Evolutionary conservation across 2,888 invertebrate genomes (phyloP).

Genomic region (Antitype chi): DNA sequence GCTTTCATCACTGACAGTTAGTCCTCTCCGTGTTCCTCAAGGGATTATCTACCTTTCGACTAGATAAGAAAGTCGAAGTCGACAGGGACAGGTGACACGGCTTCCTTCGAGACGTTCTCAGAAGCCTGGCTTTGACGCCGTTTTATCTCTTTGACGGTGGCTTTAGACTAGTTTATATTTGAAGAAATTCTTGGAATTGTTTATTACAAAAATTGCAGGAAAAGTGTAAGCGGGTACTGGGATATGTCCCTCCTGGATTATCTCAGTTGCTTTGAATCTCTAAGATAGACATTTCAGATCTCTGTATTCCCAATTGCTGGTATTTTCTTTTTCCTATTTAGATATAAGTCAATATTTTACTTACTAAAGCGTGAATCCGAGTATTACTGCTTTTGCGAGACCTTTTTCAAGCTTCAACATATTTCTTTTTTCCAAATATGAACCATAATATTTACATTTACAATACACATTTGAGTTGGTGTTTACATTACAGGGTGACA

Average conservation of each 20-base stretch:
- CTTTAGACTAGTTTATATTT: constrained; percentile 9
- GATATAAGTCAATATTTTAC: not conserved
- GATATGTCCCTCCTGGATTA: not conserved
- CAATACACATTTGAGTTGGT: too few species aligned
- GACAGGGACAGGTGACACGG: constrained; percentile 47
- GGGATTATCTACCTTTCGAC: constrained; percentile 46
- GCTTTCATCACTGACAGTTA: constrained; percentile 26
- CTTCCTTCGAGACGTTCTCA: constrained; percentile 16
- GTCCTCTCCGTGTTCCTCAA: constrained; percentile 29
- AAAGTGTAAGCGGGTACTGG: not conserved
- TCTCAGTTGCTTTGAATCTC: not conserved
- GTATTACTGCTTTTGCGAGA: not conserved
- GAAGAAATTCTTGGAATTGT: constrained; percentile 5
- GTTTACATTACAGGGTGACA: too few species aligned
- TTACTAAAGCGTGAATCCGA: not conserved
- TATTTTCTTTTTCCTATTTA: not conserved
- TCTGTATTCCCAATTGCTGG: not conserved
- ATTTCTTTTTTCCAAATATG: not conserved
- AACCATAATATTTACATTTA: too few species aligned
- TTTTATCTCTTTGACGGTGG: constrained; percentile 34
- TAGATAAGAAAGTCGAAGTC: constrained; percentile 46
- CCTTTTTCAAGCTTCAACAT: not conserved
- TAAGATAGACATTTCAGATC: not conserved
- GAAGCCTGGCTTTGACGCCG: constrained; percentile 30
- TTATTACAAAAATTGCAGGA: not conserved